A percentile compares a stretch with the other conserved stretches of the same genome.
These are phyloP conservation scores for Morpho helenor DNA, from an alignment of 2,888 invertebrate genomes.

Conservation along the genomic window DNA sequence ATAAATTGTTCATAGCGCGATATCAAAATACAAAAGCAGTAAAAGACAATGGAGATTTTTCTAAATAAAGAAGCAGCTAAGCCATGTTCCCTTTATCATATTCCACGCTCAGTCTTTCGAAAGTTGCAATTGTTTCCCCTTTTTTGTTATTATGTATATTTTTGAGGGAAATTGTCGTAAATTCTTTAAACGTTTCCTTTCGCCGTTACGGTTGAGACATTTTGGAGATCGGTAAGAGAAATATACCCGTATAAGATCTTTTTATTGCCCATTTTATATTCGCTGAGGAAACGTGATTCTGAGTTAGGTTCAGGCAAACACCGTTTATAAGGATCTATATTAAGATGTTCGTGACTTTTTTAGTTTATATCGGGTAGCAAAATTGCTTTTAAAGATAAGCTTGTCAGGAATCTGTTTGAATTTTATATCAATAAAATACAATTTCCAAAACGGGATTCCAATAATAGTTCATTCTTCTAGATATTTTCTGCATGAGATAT, in stretches of 20 bases:
- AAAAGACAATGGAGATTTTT: constrained; percentile 13
- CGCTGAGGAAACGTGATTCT: constrained; percentile 16
- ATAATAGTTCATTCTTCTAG: no score
- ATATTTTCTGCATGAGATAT: no score
- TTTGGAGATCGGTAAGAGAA: constrained; percentile 18
- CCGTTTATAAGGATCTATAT: constrained; percentile 4
- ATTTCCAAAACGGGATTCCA: no score
- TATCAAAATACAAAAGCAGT: constrained; percentile 11
- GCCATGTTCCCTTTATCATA: constrained; percentile 18
- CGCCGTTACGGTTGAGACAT: constrained; percentile 30
- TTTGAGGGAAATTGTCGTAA: constrained; percentile 50
- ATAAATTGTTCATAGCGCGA: neutral
- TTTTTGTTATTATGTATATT: constrained; percentile 47
- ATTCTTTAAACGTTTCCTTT: constrained; percentile 51
- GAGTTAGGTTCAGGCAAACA: constrained; percentile 11
- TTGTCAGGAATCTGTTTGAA: no score
- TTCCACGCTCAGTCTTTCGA: constrained; percentile 20
- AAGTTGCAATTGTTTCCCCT: constrained; percentile 33
- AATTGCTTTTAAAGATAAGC: no score
- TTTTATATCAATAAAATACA: no score
- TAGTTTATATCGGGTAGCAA: no score
- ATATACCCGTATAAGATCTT: constrained; percentile 16
- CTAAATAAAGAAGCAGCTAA: constrained; percentile 14
- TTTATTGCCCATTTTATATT: constrained; percentile 20
- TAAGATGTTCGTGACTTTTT: neutral